Percentiles rank a stretch among this genome's conserved stretches.
These are phyloP conservation scores for Epicauta chinensis DNA, from an alignment of 1,140 invertebrate genomes.

Conservation along the genomic window DNA sequence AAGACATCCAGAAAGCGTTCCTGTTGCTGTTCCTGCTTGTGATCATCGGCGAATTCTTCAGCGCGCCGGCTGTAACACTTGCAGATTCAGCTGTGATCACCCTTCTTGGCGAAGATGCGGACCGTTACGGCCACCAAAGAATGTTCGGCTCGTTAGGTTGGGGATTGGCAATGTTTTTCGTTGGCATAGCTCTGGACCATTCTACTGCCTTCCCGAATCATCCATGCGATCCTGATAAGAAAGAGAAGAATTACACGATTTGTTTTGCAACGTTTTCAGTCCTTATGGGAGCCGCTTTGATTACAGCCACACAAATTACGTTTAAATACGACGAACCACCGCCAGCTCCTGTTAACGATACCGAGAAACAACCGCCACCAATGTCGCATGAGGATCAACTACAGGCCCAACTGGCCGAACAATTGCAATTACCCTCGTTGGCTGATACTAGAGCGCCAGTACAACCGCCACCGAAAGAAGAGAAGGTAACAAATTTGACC, in stretches of 20 bases:
- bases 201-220: conserved; percentile 84
- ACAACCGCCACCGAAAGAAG: conserved; percentile 47
- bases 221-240: conserved; percentile 80
- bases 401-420: conserved; percentile 73
- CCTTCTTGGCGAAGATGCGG: conserved; percentile 85
- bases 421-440: conserved; percentile 70
- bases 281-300: conserved; percentile 90
- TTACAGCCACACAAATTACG: conserved; percentile 82
- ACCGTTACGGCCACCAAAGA: conserved; percentile 90
- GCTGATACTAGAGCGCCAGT: conserved; percentile 55
- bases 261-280: conserved; percentile 98
- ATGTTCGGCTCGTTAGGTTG: conserved; percentile 98
- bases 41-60: conserved; percentile 95
- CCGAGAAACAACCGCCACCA: conserved; percentile 44
- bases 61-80: conserved; percentile 93
- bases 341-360: conserved; percentile 12
- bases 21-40: conserved; percentile 88
- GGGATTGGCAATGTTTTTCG: conserved; percentile 98
- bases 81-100: conserved; percentile 92
- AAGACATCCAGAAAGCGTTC: conserved; percentile 95
- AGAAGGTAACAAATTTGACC: conserved; percentile 44
- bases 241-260: conserved; percentile 96
- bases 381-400: conserved; percentile 62
- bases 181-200: conserved; percentile 96
- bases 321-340: conserved; percentile 65